These are phyloP conservation scores for Synanthedon andrenaeformis DNA, from an alignment of 2,888 invertebrate species.

Conservation along the genomic window DNA sequence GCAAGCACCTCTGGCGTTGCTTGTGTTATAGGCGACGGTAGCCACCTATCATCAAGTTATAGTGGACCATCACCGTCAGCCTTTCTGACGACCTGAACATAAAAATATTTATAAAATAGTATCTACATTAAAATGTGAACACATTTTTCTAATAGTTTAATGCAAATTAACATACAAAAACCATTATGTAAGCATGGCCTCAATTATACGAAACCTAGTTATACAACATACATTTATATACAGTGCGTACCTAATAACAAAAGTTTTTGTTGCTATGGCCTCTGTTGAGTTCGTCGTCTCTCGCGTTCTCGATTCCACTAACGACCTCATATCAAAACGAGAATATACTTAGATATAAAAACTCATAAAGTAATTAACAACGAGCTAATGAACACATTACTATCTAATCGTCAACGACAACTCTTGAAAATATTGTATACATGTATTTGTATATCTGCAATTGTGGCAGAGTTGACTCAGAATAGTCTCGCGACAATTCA, in stretches of 20 bases:
- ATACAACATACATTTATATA: background rate
- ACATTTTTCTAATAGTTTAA: background rate
- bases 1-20: no score
- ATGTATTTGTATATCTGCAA: no score
- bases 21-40: no score
- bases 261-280: slow-evolving; percentile 19
- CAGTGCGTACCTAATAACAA: slow-evolving; percentile 1
- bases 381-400: background rate
- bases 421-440: background rate
- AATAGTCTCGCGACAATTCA: background rate
- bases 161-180: slow-evolving; percentile 1
- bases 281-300: slow-evolving; percentile 24
- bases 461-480: no score
- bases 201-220: slow-evolving; percentile 1
- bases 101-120: background rate
- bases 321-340: slow-evolving; percentile 11
- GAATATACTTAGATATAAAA: background rate
- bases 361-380: background rate
- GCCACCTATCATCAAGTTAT: no score
- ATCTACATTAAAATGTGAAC: background rate
- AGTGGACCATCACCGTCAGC: no score
- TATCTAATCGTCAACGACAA: background rate
- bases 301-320: slow-evolving; percentile 20
- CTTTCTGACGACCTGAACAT: no score
- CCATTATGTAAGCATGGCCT: slow-evolving; percentile 10